phyloP scores from a whole-genome alignment of 2,888 invertebrate species.

The Dasypolia templi region DNA sequence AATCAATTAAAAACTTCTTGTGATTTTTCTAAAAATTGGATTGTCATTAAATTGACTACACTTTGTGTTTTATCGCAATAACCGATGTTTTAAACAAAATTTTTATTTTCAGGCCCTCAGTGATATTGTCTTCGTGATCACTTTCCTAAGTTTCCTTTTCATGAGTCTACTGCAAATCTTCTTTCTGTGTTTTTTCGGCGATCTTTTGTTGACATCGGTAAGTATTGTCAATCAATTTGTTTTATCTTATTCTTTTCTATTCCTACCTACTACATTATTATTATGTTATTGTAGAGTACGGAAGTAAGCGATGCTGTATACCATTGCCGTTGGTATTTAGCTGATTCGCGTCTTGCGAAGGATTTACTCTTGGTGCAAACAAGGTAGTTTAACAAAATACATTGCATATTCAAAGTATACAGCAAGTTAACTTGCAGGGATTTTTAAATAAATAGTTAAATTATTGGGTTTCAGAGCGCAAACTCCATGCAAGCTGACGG shows the following conservation, averaged over 20 bases:
- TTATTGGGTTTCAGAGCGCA: constrained; percentile 72
- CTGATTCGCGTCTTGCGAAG: constrained; percentile 68
- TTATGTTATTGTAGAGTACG: constrained; percentile 69
- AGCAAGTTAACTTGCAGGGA: background rate
- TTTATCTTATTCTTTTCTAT: background rate
- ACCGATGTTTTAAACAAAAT: background rate
- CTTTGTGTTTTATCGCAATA: too few relatives aligned
- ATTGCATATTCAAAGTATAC: too few relatives aligned
- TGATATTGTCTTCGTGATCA: constrained; percentile 68
- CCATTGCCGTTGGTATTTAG: constrained; percentile 76
- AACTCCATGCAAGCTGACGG: constrained; percentile 78
- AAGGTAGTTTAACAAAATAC: constrained; percentile 69
- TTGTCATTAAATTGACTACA: background rate
- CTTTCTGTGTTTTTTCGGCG: constrained; percentile 80
- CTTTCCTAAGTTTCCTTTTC: constrained; percentile 76
- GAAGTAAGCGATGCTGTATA: constrained; percentile 76
- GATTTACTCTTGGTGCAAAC: constrained; percentile 73
- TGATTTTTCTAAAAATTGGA: background rate
- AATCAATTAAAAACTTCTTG: background rate
- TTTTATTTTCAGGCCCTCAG: constrained; percentile 73
- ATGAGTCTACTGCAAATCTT: constrained; percentile 78
- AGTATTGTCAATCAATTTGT: constrained; percentile 47
- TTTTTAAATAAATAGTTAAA: background rate
- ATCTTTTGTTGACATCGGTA: constrained; percentile 79
- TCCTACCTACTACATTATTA: background rate